A percentile compares a stretch with the other conserved stretches of the same genome.
Evolutionary conservation across 2,113 vertebrate species (phyloP).

Genomic region (Serinus canaria): DNA sequence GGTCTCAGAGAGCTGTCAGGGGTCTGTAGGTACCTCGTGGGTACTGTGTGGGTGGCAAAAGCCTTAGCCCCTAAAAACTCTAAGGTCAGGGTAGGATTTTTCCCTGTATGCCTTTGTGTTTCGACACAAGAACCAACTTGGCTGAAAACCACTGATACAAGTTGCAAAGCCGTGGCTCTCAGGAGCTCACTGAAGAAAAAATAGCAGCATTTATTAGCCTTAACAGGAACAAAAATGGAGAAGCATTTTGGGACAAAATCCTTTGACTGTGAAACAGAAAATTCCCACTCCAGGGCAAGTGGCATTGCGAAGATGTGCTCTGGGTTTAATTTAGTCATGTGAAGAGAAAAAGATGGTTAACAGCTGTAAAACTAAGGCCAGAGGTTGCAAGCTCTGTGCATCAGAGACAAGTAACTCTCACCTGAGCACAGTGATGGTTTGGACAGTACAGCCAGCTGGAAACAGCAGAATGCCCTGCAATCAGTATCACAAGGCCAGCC

Average conservation of each 20-base stretch:
- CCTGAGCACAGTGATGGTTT: neutral
- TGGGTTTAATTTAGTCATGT: neutral
- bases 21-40: neutral
- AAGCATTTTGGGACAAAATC: neutral
- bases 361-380: neutral
- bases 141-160: neutral
- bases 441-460: neutral
- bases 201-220: neutral
- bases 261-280: neutral
- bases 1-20: neutral
- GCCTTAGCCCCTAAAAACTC: rapidly evolving
- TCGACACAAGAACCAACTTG: neutral
- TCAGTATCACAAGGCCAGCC: neutral
- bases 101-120: neutral
- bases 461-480: neutral
- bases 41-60: neutral
- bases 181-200: neutral
- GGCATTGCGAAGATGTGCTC: neutral
- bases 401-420: neutral
- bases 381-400: neutral
- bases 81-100: neutral
- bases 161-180: neutral
- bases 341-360: neutral
- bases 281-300: neutral
- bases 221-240: neutral